Conservation (phyloP, 2,113 vertebrate species). For the Progne subis region DNA sequence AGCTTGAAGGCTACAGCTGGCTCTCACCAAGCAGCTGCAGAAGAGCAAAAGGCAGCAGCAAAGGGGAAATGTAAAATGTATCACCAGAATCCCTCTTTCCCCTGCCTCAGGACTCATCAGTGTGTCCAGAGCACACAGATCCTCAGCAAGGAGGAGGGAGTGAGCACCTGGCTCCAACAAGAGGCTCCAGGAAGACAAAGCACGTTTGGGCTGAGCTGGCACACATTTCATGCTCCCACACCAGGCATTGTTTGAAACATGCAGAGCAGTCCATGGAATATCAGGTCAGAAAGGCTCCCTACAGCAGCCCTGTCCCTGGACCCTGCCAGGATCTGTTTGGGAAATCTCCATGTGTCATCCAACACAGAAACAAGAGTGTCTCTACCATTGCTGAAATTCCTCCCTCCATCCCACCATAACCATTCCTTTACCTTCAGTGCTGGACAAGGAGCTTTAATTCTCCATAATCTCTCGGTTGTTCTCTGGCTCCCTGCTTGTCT, state of each 20-base stretch:
- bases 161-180: fast-evolving
- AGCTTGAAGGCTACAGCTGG: neutral
- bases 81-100: neutral
- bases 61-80: neutral
- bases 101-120: fast-evolving
- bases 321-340: neutral
- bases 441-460: neutral
- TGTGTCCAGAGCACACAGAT: neutral
- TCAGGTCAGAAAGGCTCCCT: neutral
- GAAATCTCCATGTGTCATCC: neutral
- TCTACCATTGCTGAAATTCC: neutral
- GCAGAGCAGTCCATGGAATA: fast-evolving
- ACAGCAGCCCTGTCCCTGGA: neutral
- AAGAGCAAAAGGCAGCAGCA: neutral
- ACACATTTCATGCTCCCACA: neutral
- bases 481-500: neutral
- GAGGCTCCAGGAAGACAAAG: neutral
- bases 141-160: neutral
- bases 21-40: neutral
- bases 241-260: fast-evolving
- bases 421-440: neutral
- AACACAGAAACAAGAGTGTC: neutral
- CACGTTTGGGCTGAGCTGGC: neutral
- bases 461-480: neutral
- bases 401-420: neutral